Evolutionary conservation across 2,797 vertebrate genomes (phyloP), one percentile per base, ranked within the genome.

Genomic region (Smutsia gigantea): DNA sequence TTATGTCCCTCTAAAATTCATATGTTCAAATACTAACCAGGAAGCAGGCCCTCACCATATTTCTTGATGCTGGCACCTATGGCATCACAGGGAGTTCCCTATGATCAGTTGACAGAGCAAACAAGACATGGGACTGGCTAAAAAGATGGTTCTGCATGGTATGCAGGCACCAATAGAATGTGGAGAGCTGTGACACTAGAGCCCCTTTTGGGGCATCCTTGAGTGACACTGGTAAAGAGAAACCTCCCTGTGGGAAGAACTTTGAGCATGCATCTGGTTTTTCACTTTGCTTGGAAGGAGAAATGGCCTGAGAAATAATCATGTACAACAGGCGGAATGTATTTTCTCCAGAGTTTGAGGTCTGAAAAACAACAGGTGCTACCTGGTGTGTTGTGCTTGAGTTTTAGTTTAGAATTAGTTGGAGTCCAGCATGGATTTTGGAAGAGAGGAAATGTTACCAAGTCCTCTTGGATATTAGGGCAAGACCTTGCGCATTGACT

Each of bases 301-400:
- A 75, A 75, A 75, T 53, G 31, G 31, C 23, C 37, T 46, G 46
- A 46, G 46, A 46, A 46, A 46, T 46, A 71, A 23, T 53, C 74
- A 34, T 4, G 39, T 39, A 39, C 39, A 39, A 39, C 68, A 1
- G 42, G 72, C 5, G 3, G 94, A 71, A 89, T 78, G 68, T 17
- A 8, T 79, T 69, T 90, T 78, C 84, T 77, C 96, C 69, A 18
- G 13, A 68, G 93, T 31, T 21, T 2, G 42, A 79, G 64, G n/a
- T 27, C 81, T 92, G 93, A 49, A 79, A 95, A 97, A 95, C 97
- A 95, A 85, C 97, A 96, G 97, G 95, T 94, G 96, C 92, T 61
- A 10, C 84, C 46, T 92, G 85, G 51, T 53, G 82, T 13, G 64
- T 84, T 5, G 88, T 15, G 68, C 75, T 83, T 23, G 49, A 53